These are phyloP conservation scores for Cranoglanis bouderius DNA, from an alignment of 2,113 vertebrate genomes.

Conservation along the genomic window DNA sequence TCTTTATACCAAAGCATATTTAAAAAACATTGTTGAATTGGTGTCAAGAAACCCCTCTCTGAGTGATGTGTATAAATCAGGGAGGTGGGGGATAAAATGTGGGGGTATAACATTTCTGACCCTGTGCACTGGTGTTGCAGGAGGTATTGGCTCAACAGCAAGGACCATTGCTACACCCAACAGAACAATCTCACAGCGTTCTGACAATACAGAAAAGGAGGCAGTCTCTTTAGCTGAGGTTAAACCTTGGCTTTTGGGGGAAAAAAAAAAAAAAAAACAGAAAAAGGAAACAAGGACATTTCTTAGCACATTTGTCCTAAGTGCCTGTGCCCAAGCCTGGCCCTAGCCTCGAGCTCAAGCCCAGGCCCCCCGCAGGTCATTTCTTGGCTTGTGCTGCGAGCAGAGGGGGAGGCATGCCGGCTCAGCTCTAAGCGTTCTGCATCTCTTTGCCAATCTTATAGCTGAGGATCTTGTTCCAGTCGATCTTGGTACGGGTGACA, in stretches of 20 bases:
- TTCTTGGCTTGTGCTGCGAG: conserved; percentile 49
- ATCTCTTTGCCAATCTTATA: conserved; percentile 99
- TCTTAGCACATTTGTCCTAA: conserved; percentile 43
- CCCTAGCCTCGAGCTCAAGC: conserved; percentile 3
- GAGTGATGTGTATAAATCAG: not conserved
- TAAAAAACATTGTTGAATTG: not conserved
- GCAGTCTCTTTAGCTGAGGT: conserved; percentile 55
- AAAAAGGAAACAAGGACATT: conserved; percentile 22
- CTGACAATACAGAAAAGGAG: conserved; percentile 46
- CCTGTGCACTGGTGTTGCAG: conserved; percentile 52
- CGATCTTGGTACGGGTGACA: conserved; percentile 95
- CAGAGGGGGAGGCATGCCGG: conserved; percentile 44
- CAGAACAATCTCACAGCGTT: conserved; percentile 47
- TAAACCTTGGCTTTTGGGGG: conserved; percentile 48
- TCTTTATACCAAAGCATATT: conserved; percentile 1
- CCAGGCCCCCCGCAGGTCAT: conserved; percentile 12
- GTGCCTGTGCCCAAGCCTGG: conserved; percentile 31
- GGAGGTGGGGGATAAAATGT: not conserved
- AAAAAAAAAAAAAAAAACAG: conserved; percentile 20
- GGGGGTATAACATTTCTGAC: conserved; percentile 11
- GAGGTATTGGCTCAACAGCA: conserved; percentile 56
- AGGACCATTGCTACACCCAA: conserved; percentile 40
- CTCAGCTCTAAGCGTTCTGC: conserved; percentile 81
- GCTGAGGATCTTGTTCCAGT: conserved; percentile 99
- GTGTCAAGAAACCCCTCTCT: conserved; percentile 10